Evolutionary conservation across 1,140 invertebrate species (phyloP), one percentile per base, ranked within the genome.

Genomic region (Heliconius melpomene): DNA sequence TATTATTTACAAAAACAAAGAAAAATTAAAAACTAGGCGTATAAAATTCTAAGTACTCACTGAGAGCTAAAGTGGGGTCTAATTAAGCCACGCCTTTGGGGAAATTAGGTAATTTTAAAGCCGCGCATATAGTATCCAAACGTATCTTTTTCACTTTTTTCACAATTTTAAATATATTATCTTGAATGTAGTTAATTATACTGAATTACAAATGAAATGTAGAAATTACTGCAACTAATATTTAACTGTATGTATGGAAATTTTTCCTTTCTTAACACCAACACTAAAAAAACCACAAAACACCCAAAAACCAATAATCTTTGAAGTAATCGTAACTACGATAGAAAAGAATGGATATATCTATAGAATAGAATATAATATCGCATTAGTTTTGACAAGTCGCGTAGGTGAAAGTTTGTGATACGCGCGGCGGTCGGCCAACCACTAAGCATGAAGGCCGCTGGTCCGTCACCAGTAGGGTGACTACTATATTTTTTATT

Each of bases 371-470:
- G 23, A 66, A 26, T 66, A 23, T 32, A 52, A 74, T 54, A 75
- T 79, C 74, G 74, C 50, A 57, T 79, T 50, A 72, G 79, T 78
- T 77, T 82, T 60, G 50, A 79, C 52, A 75, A 80, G 52, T 57
- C 71, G 60, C 79, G 78, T 50, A 76, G 79, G 84, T 81, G 84
- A 85, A 85, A 85, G 84, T 83, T 81, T 57, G 79, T 74, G 81
- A 73, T 83, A 80, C 75, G 78, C 74, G 71, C 82, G 79, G 77
- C 84, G 72, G 82, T 79, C 78, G 66, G 72, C 50, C 75, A 57
- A 77, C 82, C 84, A 80, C 73, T 81, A 80, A 80, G 72, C 84
- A 81, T 83, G 82, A 85, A 85, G 82, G 82, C 80, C 82, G 82
- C 26, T 54, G 60, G 57, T 80, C 79, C 75, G 75, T 77, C 75